Evolutionary conservation across 1,140 invertebrate species (phyloP).

Genomic region (Drosophila obscura): DNA sequence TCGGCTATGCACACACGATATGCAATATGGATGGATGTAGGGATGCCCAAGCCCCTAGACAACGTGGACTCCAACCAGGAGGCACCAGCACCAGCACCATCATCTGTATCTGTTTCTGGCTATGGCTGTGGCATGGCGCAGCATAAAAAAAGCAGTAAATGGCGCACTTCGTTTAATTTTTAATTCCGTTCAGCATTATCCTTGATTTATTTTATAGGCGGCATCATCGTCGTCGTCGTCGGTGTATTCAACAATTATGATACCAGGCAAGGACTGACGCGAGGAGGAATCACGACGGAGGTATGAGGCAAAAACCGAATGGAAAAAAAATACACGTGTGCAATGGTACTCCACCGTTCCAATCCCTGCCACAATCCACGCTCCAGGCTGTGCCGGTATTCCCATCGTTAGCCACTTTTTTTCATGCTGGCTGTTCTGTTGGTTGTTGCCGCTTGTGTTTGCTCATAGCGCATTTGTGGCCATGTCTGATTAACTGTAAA

Average conservation of each 20-base stretch:
- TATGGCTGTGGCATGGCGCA: constrained; percentile 13
- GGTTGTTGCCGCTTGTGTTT: constrained; percentile 47
- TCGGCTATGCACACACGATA: constrained; percentile 72
- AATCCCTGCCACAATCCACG: constrained; percentile 1
- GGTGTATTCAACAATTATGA: constrained; percentile 79
- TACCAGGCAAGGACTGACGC: constrained; percentile 20
- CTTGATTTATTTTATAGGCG: constrained; percentile 80
- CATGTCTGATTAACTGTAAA: constrained; percentile 81
- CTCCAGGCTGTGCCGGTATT: constrained; percentile 25
- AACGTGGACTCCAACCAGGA: constrained; percentile 18
- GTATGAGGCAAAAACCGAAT: constrained; percentile 9
- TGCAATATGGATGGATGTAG: constrained; percentile 54
- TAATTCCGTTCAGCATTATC: constrained; percentile 78
- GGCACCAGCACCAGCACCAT: constrained; percentile 10
- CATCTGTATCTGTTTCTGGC: constrained; percentile 22
- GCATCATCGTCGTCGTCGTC: constrained; percentile 51
- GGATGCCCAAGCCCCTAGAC: constrained; percentile 35
- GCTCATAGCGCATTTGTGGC: constrained; percentile 80
- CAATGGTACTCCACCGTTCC: constrained; percentile 27
- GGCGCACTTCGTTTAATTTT: constrained; percentile 81
- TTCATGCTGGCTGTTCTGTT: neutral
- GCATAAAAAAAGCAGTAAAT: constrained; percentile 56
- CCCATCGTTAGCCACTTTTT: constrained; percentile 63
- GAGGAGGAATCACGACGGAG: neutral
- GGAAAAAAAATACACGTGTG: constrained; percentile 35